Evolutionary conservation across 2,888 invertebrate genomes (phyloP).

Genomic region (Cyrtodaria siliqua): DNA sequence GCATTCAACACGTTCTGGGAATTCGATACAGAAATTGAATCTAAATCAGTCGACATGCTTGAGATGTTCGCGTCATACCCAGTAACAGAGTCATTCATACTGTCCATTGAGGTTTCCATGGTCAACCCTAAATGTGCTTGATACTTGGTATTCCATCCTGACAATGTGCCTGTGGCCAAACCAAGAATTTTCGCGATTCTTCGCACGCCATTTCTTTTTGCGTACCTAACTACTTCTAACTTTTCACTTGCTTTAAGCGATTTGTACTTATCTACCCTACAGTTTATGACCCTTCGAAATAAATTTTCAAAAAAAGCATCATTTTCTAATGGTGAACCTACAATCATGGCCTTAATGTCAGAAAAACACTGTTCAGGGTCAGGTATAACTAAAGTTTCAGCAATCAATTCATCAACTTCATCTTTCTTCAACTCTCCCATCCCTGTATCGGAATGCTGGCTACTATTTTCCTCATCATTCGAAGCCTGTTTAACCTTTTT

Average conservation of each 20-base stretch:
- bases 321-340: constrained; percentile 35
- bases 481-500: too few relatives aligned
- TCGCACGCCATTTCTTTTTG: constrained; percentile 55
- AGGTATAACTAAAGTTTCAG: constrained; percentile 39
- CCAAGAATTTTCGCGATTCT: constrained; percentile 58
- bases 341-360: constrained; percentile 41
- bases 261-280: constrained; percentile 56
- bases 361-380: constrained; percentile 53
- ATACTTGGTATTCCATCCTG: constrained; percentile 61
- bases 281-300: constrained; percentile 48
- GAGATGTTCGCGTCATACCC: too few relatives aligned
- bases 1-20: not conserved
- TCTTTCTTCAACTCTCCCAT: constrained; percentile 7
- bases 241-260: constrained; percentile 57
- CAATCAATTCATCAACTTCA: constrained; percentile 56
- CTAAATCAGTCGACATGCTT: not conserved
- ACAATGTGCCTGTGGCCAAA: constrained; percentile 59
- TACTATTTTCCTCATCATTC: not conserved
- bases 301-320: constrained; percentile 50
- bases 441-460: not conserved
- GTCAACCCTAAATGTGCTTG: constrained; percentile 40
- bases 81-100: too few relatives aligned
- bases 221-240: constrained; percentile 55
- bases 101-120: not conserved
- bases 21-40: not conserved